These are phyloP conservation scores for Zaprionus gabonicus DNA, from an alignment of 1,140 invertebrate genomes.

Conservation along the genomic window DNA sequence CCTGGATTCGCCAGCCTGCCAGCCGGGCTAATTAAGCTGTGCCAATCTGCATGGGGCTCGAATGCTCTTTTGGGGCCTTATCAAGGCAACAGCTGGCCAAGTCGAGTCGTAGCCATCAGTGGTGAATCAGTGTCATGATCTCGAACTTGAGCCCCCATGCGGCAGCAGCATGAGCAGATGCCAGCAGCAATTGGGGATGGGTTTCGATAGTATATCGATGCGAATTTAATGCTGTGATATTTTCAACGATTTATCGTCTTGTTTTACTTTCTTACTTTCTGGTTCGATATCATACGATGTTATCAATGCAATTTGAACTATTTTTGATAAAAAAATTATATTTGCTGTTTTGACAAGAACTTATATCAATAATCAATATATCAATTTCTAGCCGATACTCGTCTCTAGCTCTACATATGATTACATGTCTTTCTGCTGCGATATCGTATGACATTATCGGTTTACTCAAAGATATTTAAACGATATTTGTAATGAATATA, in stretches of 20 bases:
- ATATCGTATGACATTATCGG: too few species aligned
- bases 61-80: slow-evolving; percentile 44
- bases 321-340: too few species aligned
- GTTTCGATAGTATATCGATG: background rate
- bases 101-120: slow-evolving; percentile 53
- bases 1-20: slow-evolving; percentile 39
- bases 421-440: too few species aligned
- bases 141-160: slow-evolving; percentile 60
- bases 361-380: background rate
- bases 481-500: too few species aligned
- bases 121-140: slow-evolving; percentile 75
- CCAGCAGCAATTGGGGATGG: background rate
- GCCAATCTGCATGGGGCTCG: slow-evolving; percentile 63
- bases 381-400: background rate
- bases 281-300: too few species aligned
- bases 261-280: too few species aligned
- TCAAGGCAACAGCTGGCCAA: slow-evolving; percentile 55
- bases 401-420: background rate
- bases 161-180: background rate
- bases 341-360: too few species aligned
- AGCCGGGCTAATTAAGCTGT: slow-evolving; percentile 70
- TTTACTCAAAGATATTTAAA: too few species aligned
- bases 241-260: too few species aligned
- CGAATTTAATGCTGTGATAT: background rate
- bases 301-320: too few species aligned